Base-by-base conservation (phyloP, 2,888 invertebrate species). In the Tiphia femorata region DNA sequence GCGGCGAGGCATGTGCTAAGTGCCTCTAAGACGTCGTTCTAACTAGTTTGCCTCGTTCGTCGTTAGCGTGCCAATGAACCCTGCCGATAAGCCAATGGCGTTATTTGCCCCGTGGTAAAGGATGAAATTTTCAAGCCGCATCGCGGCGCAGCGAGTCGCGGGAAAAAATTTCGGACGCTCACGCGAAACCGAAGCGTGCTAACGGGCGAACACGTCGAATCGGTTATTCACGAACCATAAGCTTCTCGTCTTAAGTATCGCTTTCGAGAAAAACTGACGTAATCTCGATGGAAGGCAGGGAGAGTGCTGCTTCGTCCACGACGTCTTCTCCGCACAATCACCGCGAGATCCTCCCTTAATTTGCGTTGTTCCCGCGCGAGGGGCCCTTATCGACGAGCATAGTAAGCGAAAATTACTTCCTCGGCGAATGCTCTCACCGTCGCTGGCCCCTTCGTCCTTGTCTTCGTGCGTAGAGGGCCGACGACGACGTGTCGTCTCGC, bases 1-100 rank as follows among this genome's bases (percentile, higher is more conserved):
- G 51, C 48, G 37, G 23, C 41, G 51, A 47, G 53, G 46, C n/a
- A 44, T 58, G 60, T 58, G 70, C 65, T 75, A 75, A 77, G 63
- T 72, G 65, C 66, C 69, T 56, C 76, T 76, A 76, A 76, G n/a
- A 76, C 59, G 70, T 65, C 60, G 63, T 62, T 62, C 72, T 77
- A 74, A 75, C 67, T 65, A 74, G 57, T 54, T 59, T 62, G 48
- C 50, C n/a, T n/a, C n/a, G n/a, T n/a, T n/a, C n/a, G n/a, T n/a
- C n/a, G n/a, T n/a, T n/a, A n/a, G n/a, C n/a, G n/a, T n/a, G n/a
- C n/a, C n/a, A n/a, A n/a, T n/a, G n/a, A n/a, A n/a, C n/a, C n/a
- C n/a, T n/a, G n/a, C n/a, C n/a, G n/a, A n/a, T n/a, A n/a, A n/a
- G n/a, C n/a, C n/a, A n/a, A n/a, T 33, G 14, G 14, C 12, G 33